Evolutionary conservation across 2,797 vertebrate species (phyloP), one percentile per base, ranked within the genome.

Genomic region (Spheniscus humboldti): DNA sequence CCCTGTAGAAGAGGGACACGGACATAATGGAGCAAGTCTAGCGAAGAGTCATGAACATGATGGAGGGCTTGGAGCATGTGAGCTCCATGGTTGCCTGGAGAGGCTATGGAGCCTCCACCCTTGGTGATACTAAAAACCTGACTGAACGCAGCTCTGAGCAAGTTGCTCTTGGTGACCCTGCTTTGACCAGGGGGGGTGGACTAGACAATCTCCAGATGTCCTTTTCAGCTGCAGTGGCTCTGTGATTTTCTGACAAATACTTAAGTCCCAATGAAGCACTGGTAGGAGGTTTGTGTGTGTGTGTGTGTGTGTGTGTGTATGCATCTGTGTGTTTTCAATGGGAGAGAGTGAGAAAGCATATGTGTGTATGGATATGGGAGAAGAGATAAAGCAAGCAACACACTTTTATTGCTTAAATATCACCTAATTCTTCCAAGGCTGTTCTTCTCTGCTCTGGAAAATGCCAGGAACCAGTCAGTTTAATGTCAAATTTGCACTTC

Each of bases 401-500:
- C 39, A 43, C 28, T 73, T 62, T 14, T 60, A 11, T 50, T 84
- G 56, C 35, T 86, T 86, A 86, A 79, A 63, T 82, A 84, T 50
- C 9, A 25, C 4, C 37, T 79, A 91, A 10, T 83, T 83, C 64
- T 92, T 91, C 47, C 50, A 53, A 10, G 30, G 19, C 9, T 92
- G 25, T 30, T 50, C 10, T 89, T 69, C 37, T 60, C 20, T 92
- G 20, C 19, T 77, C 56, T 77, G 24, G 13, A 48, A 87, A 72
- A 48, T 82, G 72, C 14, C 60, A 91, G 37, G 10, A 73, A 75
- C 45, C n/a, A 67, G 64, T 86, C 90, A 89, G 53, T 71, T 77
- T 88, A 90, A 84, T 91, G 74, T 85, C 64, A 96, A 6, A 69
- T 85, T 94, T 95, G 43, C 25, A 41, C 50, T 92, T 79, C 63